phyloP scores from a whole-genome alignment of 2,113 vertebrate species.

The Atractosteus spatula region DNA sequence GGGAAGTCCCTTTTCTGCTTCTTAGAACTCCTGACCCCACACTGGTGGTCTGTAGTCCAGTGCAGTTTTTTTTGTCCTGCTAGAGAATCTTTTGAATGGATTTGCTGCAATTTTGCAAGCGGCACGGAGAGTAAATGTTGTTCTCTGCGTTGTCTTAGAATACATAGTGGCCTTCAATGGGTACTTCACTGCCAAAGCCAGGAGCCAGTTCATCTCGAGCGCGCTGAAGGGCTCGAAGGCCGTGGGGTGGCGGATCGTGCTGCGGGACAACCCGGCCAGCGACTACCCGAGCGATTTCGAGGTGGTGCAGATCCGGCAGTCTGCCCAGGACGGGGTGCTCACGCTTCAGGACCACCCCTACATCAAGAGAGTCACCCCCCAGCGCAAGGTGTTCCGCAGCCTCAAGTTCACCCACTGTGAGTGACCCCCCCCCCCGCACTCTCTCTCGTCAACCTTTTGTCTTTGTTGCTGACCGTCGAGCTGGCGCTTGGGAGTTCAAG shows the following conservation, averaged over 20 bases:
- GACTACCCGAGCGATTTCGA: constrained; percentile 98
- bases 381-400: constrained; percentile 87
- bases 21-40: too few species aligned
- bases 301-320: constrained; percentile 87
- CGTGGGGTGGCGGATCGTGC: constrained; percentile 89
- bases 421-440: constrained; percentile 43
- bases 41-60: too few species aligned
- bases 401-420: constrained; percentile 84
- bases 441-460: too few species aligned
- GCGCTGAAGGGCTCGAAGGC: constrained; percentile 75
- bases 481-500: too few species aligned
- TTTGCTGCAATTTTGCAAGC: too few species aligned
- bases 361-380: constrained; percentile 94
- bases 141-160: constrained; percentile 60
- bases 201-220: constrained; percentile 89
- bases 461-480: too few species aligned
- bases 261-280: constrained; percentile 90
- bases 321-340: constrained; percentile 73
- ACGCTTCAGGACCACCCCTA: constrained; percentile 89
- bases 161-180: constrained; percentile 94
- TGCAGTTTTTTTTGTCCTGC: too few species aligned
- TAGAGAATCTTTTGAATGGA: too few species aligned
- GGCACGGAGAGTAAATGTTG: too few species aligned
- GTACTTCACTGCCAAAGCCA: constrained; percentile 89
- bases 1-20: too few species aligned